phyloP scores from a whole-genome alignment of 2,888 invertebrate genomes.

The Sminthurinus aureus region DNA sequence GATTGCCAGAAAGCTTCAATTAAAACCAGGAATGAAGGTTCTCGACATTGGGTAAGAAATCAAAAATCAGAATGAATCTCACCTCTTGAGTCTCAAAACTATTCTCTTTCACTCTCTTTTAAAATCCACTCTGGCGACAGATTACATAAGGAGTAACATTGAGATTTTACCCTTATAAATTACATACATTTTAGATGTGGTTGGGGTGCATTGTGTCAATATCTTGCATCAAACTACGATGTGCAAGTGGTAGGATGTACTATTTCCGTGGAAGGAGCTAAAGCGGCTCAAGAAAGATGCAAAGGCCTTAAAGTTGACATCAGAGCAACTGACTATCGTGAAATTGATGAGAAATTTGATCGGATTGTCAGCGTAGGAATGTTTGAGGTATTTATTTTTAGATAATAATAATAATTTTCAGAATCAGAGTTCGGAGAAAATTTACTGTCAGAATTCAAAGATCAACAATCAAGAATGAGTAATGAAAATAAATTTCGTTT shows the following conservation, averaged over 20 bases:
- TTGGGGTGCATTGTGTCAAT: constrained; percentile 49
- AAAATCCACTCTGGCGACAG: too few species aligned
- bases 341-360: constrained; percentile 46
- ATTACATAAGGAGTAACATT: not conserved
- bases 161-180: not conserved
- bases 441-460: too few species aligned
- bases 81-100: too few species aligned
- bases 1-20: constrained; percentile 51
- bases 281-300: constrained; percentile 38
- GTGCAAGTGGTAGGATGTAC: constrained; percentile 47
- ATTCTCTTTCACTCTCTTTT: too few species aligned
- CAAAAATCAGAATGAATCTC: too few species aligned
- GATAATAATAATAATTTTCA: too few species aligned
- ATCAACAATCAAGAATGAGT: too few species aligned
- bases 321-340: constrained; percentile 45
- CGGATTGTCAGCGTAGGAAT: constrained; percentile 54
- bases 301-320: constrained; percentile 44
- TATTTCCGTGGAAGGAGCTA: constrained; percentile 44
- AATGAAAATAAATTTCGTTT: too few species aligned
- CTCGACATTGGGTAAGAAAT: constrained; percentile 49
- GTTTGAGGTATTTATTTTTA: too few species aligned
- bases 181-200: constrained; percentile 49
- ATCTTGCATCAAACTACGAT: constrained; percentile 45
- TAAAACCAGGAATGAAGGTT: constrained; percentile 57
- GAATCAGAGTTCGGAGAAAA: too few species aligned